Percentiles rank a stretch among this genome's conserved stretches.
Conservation (phyloP, 2,797 vertebrate genomes). For the Sebastolobus alascanus region DNA sequence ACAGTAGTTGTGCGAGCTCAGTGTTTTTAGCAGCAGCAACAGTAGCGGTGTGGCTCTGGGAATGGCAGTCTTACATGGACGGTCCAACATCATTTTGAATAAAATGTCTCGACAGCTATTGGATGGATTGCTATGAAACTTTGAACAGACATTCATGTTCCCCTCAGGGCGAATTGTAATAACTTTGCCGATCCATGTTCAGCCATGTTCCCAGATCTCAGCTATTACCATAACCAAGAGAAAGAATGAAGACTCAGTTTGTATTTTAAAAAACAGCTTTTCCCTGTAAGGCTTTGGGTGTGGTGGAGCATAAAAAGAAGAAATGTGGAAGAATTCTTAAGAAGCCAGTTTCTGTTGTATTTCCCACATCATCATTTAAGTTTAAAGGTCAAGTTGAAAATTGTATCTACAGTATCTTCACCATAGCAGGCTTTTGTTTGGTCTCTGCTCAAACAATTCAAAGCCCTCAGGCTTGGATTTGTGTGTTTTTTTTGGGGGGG, state of each 20-base stretch:
- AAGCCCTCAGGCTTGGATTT: slow-evolving; percentile 1
- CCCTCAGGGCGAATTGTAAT: neutral
- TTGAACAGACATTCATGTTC: neutral
- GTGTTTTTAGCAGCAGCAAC: neutral
- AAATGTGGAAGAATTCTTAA: neutral
- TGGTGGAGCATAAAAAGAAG: neutral
- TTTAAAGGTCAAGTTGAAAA: slow-evolving; percentile 10
- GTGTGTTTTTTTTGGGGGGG: slow-evolving; percentile 3
- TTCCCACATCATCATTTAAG: slow-evolving; percentile 21
- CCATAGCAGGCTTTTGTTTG: neutral
- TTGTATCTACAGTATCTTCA: slow-evolving; percentile 7
- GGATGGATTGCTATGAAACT: neutral
- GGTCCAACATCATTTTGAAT: neutral
- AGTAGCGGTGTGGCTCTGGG: neutral
- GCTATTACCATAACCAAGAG: neutral
- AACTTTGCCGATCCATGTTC: neutral
- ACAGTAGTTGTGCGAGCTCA: neutral
- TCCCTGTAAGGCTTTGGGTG: slow-evolving; percentile 5
- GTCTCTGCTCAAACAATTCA: neutral
- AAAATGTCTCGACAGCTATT: neutral
- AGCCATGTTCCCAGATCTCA: neutral
- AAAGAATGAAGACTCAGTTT: neutral
- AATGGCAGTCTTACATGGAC: neutral
- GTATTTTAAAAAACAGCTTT: neutral
- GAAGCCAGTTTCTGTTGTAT: slow-evolving; percentile 3